Conservation (phyloP, 35 echinoderm and acorn worm genomes). For the Chiridota heheva region DNA sequence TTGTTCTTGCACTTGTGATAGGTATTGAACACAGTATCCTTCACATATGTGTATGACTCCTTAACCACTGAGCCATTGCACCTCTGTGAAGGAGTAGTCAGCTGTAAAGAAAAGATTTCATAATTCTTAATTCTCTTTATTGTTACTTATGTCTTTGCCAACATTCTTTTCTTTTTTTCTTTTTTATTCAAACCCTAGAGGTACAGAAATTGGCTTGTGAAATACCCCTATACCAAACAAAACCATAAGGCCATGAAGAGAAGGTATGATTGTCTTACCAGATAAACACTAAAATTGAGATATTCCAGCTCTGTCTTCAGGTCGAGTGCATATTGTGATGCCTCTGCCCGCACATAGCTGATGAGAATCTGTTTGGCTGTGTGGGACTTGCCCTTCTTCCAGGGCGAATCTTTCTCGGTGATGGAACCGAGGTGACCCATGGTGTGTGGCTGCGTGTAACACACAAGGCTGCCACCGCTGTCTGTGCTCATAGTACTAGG, state of each 20-base stretch:
- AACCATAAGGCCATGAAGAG: neutral
- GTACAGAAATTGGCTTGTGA: no score
- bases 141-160: no score
- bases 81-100: no score
- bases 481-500: conserved; percentile 15
- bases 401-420: conserved; percentile 54
- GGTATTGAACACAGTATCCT: no score
- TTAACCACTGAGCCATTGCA: no score
- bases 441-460: conserved; percentile 60
- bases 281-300: conserved; percentile 81
- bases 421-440: conserved; percentile 36
- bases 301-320: conserved; percentile 82
- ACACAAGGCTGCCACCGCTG: neutral
- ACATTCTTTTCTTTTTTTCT: no score
- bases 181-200: no score
- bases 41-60: no score
- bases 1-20: no score
- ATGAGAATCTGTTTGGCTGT: conserved; percentile 92
- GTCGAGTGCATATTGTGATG: conserved; percentile 90
- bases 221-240: no score
- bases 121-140: no score
- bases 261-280: conserved; percentile 52
- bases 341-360: conserved; percentile 95
- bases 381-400: conserved; percentile 18
- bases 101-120: no score